Evolutionary conservation across 2,113 vertebrate genomes (phyloP).

Genomic region (Tragulus kanchil): DNA sequence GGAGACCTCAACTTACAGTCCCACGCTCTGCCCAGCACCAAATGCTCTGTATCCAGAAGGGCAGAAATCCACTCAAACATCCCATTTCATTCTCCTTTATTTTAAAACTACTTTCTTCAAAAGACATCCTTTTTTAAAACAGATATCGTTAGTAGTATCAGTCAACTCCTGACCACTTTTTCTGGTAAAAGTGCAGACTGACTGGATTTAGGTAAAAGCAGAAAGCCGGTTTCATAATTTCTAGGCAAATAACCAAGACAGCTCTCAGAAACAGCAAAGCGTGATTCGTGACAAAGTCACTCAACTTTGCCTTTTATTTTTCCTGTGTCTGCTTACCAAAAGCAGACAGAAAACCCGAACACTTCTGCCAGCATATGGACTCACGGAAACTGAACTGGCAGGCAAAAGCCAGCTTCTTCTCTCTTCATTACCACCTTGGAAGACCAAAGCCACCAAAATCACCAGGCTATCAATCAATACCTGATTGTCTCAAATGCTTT

Average conservation of each 20-base stretch:
- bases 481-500: slow-evolving; percentile 15
- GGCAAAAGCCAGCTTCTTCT: background rate
- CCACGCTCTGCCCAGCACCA: background rate
- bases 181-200: slow-evolving; percentile 56
- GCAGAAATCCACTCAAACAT: background rate
- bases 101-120: slow-evolving; percentile 64
- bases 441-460: background rate
- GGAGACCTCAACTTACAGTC: background rate
- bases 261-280: background rate
- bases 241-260: slow-evolving; percentile 49
- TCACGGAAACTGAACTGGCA: background rate
- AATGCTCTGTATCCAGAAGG: background rate
- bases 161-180: slow-evolving; percentile 59
- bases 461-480: slow-evolving; percentile 21
- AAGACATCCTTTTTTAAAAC: slow-evolving; percentile 56
- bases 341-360: background rate
- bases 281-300: background rate
- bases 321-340: background rate
- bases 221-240: slow-evolving; percentile 40
- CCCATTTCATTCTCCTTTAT: background rate
- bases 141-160: slow-evolving; percentile 64
- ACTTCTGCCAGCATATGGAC: background rate
- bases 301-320: slow-evolving; percentile 16
- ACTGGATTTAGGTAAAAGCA: slow-evolving; percentile 63
- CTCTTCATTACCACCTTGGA: background rate